phyloP scores from a whole-genome alignment of 2,797 vertebrate genomes.

The Onychomys leucogaster region DNA sequence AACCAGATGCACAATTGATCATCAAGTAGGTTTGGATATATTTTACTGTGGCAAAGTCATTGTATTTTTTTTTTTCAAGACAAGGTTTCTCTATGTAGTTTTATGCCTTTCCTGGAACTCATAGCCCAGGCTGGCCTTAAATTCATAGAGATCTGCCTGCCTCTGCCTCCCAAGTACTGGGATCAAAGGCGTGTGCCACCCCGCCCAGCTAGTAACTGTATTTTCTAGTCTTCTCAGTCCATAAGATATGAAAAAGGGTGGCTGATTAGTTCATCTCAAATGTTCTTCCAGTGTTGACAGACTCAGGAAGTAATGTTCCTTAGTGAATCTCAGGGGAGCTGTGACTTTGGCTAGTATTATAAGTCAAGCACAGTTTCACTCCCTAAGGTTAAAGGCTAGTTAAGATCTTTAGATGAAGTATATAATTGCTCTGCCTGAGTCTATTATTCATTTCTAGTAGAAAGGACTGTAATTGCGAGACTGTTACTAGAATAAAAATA shows the following conservation, averaged over 20 bases:
- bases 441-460: neutral
- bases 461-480: neutral
- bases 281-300: neutral
- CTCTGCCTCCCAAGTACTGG: too few species aligned
- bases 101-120: too few species aligned
- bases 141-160: too few species aligned
- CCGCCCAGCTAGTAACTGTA: neutral
- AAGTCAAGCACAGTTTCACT: neutral
- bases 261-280: neutral
- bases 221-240: neutral
- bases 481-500: neutral
- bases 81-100: too few species aligned
- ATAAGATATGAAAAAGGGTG: neutral
- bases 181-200: too few species aligned
- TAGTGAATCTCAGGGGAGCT: neutral
- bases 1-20: neutral
- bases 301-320: neutral
- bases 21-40: neutral
- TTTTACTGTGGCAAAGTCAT: neutral
- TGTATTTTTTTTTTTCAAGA: neutral
- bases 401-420: neutral
- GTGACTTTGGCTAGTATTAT: neutral
- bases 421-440: neutral
- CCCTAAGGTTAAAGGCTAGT: neutral
- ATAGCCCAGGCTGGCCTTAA: too few species aligned